A percentile compares a stretch with the other conserved stretches of the same genome.
Evolutionary conservation across 1,140 invertebrate species (phyloP).

Genomic region (Whitmania pigra): DNA sequence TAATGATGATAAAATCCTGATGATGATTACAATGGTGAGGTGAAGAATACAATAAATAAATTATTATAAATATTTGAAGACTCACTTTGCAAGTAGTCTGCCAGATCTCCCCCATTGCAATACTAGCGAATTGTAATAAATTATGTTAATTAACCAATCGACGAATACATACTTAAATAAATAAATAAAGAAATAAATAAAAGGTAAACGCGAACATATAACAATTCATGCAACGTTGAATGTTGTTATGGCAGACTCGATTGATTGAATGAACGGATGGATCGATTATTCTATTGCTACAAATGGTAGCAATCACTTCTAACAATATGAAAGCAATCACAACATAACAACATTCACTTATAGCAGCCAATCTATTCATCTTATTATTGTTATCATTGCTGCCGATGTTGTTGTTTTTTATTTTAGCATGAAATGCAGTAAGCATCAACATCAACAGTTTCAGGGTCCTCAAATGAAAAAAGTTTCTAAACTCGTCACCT

Average conservation of each 20-base stretch:
- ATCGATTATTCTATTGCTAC: no score
- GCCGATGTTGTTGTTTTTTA: not conserved
- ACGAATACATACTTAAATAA: no score
- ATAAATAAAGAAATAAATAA: not conserved
- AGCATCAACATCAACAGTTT: no score
- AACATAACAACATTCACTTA: not conserved
- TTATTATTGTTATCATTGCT: not conserved
- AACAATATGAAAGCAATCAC: no score
- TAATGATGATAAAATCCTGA: not conserved
- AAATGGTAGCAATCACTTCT: no score
- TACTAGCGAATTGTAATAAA: constrained; percentile 50
- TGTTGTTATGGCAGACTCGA: no score
- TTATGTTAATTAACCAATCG: not conserved
- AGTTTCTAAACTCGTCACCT: constrained; percentile 46
- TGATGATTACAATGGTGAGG: not conserved
- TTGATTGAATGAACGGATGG: no score
- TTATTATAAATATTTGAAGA: constrained; percentile 18
- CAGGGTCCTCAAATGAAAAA: not conserved
- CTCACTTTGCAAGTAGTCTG: constrained; percentile 82
- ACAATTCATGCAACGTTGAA: no score
- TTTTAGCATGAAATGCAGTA: no score
- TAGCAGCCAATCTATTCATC: not conserved
- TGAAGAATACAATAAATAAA: not conserved
- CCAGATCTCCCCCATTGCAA: constrained; percentile 95
- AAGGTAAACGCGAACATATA: not conserved